phyloP scores from a whole-genome alignment of 2,113 vertebrate species.

The Corythoichthys haematopterus region DNA sequence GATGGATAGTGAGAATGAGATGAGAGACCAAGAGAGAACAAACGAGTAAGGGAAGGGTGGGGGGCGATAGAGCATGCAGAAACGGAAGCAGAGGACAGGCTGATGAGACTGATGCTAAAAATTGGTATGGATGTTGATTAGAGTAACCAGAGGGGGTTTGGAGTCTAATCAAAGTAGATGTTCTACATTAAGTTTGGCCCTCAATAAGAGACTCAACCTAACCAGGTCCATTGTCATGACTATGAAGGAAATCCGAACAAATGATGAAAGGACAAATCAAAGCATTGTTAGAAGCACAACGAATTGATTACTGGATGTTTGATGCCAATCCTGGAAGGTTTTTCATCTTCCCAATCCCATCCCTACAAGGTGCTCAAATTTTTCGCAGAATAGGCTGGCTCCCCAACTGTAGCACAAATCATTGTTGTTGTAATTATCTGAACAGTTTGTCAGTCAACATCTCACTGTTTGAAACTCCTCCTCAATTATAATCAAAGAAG shows the following conservation, averaged over 20 bases:
- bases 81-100: slow-evolving; percentile 28
- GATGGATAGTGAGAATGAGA: slow-evolving; percentile 62
- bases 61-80: slow-evolving; percentile 26
- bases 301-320: slow-evolving; percentile 14
- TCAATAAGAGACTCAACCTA: slow-evolving; percentile 27
- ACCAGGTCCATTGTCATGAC: slow-evolving; percentile 30
- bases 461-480: background rate
- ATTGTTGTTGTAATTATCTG: background rate
- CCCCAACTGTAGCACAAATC: background rate
- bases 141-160: slow-evolving; percentile 37
- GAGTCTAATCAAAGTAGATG: slow-evolving; percentile 50
- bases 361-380: slow-evolving; percentile 7
- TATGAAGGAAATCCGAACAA: slow-evolving; percentile 31
- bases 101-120: slow-evolving; percentile 34
- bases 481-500: background rate
- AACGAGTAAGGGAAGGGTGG: slow-evolving; percentile 36
- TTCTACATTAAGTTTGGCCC: slow-evolving; percentile 35
- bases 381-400: slow-evolving; percentile 2
- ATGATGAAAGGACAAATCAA: slow-evolving; percentile 36
- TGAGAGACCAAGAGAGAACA: slow-evolving; percentile 43
- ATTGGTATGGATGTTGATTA: slow-evolving; percentile 52
- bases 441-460: slow-evolving; percentile 1
- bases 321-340: slow-evolving; percentile 19
- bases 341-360: slow-evolving; percentile 19
- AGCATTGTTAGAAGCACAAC: slow-evolving; percentile 24